Evolutionary conservation across 2,888 invertebrate species (phyloP).

Genomic region (Xestia rhomboidea): DNA sequence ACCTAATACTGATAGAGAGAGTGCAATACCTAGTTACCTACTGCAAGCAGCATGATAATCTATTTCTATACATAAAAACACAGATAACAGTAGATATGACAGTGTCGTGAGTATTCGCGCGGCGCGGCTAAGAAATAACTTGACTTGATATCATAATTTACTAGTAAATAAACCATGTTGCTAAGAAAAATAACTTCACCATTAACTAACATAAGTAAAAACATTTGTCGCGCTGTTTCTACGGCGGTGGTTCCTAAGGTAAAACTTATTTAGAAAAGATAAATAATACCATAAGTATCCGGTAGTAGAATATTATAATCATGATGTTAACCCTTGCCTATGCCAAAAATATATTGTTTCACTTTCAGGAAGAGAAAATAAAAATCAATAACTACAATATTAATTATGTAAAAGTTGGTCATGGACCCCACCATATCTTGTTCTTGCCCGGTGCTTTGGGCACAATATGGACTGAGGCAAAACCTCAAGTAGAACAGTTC

Average conservation of each 20-base stretch:
- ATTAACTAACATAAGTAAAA: conserved; percentile 53
- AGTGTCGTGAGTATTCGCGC: neutral
- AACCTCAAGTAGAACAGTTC: conserved; percentile 93
- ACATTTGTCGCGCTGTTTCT: conserved; percentile 66
- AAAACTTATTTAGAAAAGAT: too few relatives aligned
- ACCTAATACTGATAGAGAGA: neutral
- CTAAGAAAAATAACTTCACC: conserved; percentile 60
- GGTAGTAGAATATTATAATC: neutral
- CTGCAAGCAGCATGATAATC: too few relatives aligned
- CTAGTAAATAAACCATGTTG: conserved; percentile 55
- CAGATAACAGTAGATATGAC: conserved; percentile 15
- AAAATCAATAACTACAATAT: conserved; percentile 90
- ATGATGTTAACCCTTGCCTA: neutral
- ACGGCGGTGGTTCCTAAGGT: conserved; percentile 71
- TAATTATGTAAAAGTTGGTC: conserved; percentile 91
- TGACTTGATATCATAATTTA: neutral
- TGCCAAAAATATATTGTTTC: neutral
- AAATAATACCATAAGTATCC: too few relatives aligned
- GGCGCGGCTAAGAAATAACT: neutral
- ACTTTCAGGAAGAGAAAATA: conserved; percentile 91
- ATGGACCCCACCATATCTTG: conserved; percentile 91
- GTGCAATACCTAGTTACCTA: neutral
- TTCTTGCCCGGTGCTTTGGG: conserved; percentile 96
- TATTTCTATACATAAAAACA: neutral
- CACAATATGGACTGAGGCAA: conserved; percentile 95